A percentile compares a stretch with the other conserved stretches of the same genome.
Conservation (phyloP, 2,113 vertebrate species). For the Kryptolebias marmoratus region DNA sequence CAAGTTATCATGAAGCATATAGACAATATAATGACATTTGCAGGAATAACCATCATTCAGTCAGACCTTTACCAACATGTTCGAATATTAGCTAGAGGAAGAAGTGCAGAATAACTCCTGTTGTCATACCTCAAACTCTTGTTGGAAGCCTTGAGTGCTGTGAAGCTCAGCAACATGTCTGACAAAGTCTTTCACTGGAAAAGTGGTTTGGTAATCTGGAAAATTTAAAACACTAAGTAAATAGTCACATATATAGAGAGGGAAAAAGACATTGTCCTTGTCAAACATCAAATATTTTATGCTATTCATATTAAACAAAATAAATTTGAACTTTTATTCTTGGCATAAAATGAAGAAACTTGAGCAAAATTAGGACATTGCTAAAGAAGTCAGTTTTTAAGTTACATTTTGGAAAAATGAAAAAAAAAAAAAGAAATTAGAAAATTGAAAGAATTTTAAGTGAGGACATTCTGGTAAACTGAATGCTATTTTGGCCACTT, state of each 20-base stretch:
- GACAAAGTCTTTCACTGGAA: constrained; percentile 90
- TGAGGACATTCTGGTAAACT: too few relatives aligned
- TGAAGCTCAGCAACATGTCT: constrained; percentile 92
- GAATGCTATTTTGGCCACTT: not conserved
- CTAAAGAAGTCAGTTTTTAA: not conserved
- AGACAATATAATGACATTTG: not conserved
- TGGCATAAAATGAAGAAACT: not conserved
- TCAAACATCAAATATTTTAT: not conserved
- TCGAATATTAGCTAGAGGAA: not conserved
- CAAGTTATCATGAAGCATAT: too few relatives aligned
- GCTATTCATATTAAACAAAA: not conserved
- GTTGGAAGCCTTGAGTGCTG: constrained; percentile 87
- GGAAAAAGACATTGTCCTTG: not conserved
- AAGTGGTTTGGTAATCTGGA: constrained; percentile 86
- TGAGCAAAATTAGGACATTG: not conserved
- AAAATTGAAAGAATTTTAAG: too few relatives aligned
- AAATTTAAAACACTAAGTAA: not conserved
- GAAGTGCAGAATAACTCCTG: not conserved
- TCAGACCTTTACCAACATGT: not conserved
- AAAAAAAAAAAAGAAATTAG: too few relatives aligned
- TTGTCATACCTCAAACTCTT: constrained; percentile 92
- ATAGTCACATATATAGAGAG: not conserved
- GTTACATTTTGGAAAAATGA: not conserved
- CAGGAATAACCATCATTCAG: not conserved
- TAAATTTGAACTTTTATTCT: not conserved